These are phyloP conservation scores for Daubentonia madagascariensis DNA, from an alignment of 2,113 vertebrate genomes.

Conservation along the genomic window DNA sequence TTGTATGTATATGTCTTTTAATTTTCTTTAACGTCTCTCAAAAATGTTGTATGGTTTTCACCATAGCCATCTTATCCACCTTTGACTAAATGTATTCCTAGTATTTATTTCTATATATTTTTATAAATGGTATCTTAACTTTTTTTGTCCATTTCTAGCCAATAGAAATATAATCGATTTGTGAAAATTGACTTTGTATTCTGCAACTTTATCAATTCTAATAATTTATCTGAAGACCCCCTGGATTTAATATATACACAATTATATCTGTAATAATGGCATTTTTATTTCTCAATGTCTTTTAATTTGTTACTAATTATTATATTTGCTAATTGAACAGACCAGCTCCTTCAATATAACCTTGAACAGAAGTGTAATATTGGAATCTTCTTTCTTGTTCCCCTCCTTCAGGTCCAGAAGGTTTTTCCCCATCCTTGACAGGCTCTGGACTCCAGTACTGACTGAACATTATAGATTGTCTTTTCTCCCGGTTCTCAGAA, in stretches of 20 bases:
- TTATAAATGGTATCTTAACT: not conserved
- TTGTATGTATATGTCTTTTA: not conserved
- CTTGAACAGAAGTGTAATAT: not conserved
- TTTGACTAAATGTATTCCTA: not conserved
- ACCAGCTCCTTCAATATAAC: not conserved
- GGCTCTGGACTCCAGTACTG: not conserved
- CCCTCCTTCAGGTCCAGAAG: not conserved
- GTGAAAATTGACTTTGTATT: not conserved
- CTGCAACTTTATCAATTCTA: not conserved
- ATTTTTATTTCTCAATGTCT: not conserved
- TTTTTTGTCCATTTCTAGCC: not conserved
- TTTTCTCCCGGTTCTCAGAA: not conserved
- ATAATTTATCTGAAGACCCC: not conserved
- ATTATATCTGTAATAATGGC: not conserved
- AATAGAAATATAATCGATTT: not conserved
- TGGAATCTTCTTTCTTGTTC: not conserved
- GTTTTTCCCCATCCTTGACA: not conserved
- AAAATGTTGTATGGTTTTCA: not conserved
- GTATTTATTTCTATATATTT: not conserved
- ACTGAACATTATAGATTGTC: not conserved
- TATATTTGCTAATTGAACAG: not conserved
- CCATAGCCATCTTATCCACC: not conserved
- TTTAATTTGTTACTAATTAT: not conserved
- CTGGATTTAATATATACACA: not conserved
- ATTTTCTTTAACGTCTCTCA: not conserved